phyloP scores from a whole-genome alignment of 2,888 invertebrate genomes.

The Adelphocoris suturalis region DNA sequence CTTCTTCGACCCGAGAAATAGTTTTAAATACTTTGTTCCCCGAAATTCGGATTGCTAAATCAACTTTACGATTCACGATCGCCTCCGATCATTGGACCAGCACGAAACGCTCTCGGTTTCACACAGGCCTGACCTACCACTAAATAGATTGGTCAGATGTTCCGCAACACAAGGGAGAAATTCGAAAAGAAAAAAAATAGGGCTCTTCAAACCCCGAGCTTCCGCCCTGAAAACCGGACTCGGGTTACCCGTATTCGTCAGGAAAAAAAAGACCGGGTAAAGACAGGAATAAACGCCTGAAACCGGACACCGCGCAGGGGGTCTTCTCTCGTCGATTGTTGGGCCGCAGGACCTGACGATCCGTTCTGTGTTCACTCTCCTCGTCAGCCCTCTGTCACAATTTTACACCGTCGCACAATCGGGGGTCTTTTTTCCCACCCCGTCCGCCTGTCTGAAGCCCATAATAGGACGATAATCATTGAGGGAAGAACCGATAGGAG shows the following conservation, averaged over 20 bases:
- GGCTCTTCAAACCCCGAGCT: constrained; percentile 2
- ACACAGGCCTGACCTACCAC: neutral
- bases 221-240: constrained; percentile 2
- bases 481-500: constrained; percentile 30
- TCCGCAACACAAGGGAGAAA: neutral
- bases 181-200: neutral
- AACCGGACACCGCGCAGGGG: constrained; percentile 45
- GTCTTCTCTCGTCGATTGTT: constrained; percentile 16
- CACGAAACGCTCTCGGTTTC: neutral
- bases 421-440: neutral
- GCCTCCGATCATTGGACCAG: too few species aligned
- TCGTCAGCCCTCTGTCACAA: constrained; percentile 70
- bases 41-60: too few species aligned
- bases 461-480: neutral
- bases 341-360: neutral
- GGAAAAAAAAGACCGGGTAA: too few species aligned
- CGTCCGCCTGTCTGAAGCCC: neutral
- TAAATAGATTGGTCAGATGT: constrained; percentile 25
- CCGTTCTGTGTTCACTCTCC: constrained; percentile 58
- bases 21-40: too few species aligned
- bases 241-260: constrained; percentile 3
- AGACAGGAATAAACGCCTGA: constrained; percentile 20
- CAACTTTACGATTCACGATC: too few species aligned
- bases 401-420: constrained; percentile 54
- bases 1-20: too few species aligned